Evolutionary conservation across 2,888 invertebrate genomes (phyloP).

Genomic region (Meta bourneti): DNA sequence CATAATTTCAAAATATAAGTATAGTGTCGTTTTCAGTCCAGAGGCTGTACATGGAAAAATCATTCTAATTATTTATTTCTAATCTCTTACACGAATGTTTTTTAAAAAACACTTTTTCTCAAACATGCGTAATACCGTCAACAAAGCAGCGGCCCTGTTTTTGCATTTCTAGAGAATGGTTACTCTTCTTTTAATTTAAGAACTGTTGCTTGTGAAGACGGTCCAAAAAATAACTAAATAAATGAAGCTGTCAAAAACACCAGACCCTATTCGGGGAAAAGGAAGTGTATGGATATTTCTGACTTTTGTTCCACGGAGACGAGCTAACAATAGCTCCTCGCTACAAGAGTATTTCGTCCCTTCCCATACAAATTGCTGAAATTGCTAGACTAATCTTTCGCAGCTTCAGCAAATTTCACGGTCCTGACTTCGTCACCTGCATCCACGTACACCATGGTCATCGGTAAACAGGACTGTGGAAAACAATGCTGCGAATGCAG

Average conservation of each 20-base stretch:
- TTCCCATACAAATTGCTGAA: constrained; percentile 18
- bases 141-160: too few species aligned
- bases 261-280: constrained; percentile 9
- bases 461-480: neutral
- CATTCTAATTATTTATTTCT: too few species aligned
- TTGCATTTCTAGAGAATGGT: too few species aligned
- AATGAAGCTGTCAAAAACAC: constrained; percentile 23
- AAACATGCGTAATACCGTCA: too few species aligned
- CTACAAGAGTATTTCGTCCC: constrained; percentile 25
- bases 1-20: too few species aligned
- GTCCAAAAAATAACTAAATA: neutral
- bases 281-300: neutral
- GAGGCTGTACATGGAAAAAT: too few species aligned
- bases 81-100: too few species aligned
- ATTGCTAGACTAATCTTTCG: constrained; percentile 14
- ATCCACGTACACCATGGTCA: constrained; percentile 1
- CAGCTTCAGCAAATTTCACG: constrained; percentile 18
- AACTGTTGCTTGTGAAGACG: too few species aligned
- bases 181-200: too few species aligned
- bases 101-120: too few species aligned
- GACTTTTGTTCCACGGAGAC: constrained; percentile 17
- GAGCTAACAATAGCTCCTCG: constrained; percentile 2
- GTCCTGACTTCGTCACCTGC: neutral
- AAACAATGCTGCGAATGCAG: neutral
- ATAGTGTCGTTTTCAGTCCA: too few species aligned